These are phyloP conservation scores for Pipistrellus kuhlii DNA, from an alignment of 2,797 vertebrate species.

Conservation along the genomic window DNA sequence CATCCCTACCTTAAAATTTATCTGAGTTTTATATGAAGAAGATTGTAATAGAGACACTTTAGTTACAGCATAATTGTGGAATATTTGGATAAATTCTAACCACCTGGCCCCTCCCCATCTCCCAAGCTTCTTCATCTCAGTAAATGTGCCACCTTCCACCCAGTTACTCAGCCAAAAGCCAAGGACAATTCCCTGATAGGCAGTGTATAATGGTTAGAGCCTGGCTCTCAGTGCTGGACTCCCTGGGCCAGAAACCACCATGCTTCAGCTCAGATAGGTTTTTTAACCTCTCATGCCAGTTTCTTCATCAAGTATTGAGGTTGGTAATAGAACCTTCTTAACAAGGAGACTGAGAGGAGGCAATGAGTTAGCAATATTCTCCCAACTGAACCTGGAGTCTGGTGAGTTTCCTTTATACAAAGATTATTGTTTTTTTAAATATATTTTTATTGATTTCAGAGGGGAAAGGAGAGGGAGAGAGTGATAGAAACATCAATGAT, in stretches of 20 bases:
- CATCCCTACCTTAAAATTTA: background rate
- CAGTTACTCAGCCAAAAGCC: background rate
- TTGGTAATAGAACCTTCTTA: background rate
- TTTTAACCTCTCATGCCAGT: background rate
- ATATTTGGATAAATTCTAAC: background rate
- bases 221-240: background rate
- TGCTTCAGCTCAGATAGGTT: background rate
- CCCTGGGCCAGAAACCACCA: rapidly evolving
- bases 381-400: background rate
- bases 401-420: background rate
- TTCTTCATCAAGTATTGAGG: background rate
- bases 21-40: background rate
- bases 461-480: too few species aligned
- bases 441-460: too few species aligned
- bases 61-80: background rate
- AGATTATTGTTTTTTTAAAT: too few species aligned
- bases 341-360: background rate
- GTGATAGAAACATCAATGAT: too few species aligned
- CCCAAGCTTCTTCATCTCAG: background rate
- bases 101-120: too few species aligned
- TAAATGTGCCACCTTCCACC: too few species aligned
- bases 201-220: background rate
- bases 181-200: background rate
- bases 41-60: background rate
- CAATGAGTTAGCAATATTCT: background rate